A percentile compares a stretch with the other conserved stretches of the same genome.
Evolutionary conservation across 1,140 invertebrate genomes (phyloP).

Genomic region (Lysiphlebus fabarum): DNA sequence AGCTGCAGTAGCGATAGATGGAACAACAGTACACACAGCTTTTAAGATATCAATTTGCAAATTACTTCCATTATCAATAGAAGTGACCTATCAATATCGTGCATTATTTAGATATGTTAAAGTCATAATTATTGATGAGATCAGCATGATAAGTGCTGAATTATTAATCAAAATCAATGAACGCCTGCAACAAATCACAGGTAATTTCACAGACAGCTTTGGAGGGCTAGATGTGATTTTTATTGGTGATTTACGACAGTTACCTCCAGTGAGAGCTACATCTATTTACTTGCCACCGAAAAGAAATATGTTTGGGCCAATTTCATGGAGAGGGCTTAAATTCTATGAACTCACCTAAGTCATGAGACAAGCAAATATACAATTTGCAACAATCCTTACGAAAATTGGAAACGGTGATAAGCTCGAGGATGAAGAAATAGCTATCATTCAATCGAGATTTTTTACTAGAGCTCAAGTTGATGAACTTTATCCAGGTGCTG

Average conservation of each 20-base stretch:
- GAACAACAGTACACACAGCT: conserved; percentile 27
- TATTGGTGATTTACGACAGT: conserved; percentile 28
- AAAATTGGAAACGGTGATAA: conserved; percentile 31
- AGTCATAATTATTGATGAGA: conserved; percentile 45
- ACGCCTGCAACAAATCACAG: conserved; percentile 38
- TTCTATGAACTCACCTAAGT: conserved; percentile 35
- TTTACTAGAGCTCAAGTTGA: conserved; percentile 18
- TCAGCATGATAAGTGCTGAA: conserved; percentile 38
- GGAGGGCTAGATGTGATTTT: conserved; percentile 28
- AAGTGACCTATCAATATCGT: conserved; percentile 25
- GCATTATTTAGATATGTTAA: conserved; percentile 30
- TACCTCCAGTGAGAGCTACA: conserved; percentile 23
- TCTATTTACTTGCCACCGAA: conserved; percentile 32
- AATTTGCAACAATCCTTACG: conserved; percentile 33
- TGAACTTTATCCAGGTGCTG: conserved; percentile 17
- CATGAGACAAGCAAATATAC: conserved; percentile 33
- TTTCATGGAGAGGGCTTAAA: conserved; percentile 33
- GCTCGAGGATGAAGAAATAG: conserved; percentile 16
- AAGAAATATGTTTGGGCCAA: conserved; percentile 29
- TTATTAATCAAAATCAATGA: conserved; percentile 32
- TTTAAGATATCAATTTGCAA: background rate
- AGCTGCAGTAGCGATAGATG: conserved; percentile 36
- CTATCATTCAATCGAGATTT: conserved; percentile 25
- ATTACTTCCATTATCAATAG: conserved; percentile 18
- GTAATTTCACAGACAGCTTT: conserved; percentile 25